These are phyloP conservation scores for Rhabdomys dilectus DNA, from an alignment of 2,113 vertebrate species.

Conservation along the genomic window DNA sequence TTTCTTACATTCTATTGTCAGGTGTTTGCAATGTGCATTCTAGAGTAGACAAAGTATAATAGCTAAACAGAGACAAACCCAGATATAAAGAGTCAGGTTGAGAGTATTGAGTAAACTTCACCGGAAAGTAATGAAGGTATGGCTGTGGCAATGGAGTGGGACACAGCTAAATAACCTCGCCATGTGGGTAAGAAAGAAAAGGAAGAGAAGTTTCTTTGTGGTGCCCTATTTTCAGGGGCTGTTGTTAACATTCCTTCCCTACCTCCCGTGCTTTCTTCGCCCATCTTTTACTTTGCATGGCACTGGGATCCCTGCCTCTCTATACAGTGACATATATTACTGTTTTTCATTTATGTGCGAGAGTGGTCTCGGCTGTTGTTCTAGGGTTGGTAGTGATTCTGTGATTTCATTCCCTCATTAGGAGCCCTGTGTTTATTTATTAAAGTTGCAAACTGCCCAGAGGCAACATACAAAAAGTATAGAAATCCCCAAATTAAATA, in stretches of 20 bases:
- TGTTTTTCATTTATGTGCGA: constrained; percentile 48
- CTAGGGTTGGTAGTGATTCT: constrained; percentile 62
- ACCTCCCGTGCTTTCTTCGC: background rate
- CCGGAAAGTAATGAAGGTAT: background rate
- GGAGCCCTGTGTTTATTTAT: constrained; percentile 79
- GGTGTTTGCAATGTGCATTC: background rate
- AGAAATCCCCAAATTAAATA: constrained; percentile 83
- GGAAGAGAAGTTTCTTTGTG: background rate
- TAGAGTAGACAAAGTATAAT: background rate
- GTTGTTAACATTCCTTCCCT: background rate
- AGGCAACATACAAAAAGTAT: constrained; percentile 77
- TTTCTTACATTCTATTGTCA: background rate
- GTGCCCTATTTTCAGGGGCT: background rate
- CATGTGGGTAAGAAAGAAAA: constrained; percentile 20
- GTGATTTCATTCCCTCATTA: constrained; percentile 81
- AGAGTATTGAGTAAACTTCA: background rate
- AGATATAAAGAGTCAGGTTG: background rate
- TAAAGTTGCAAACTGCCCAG: constrained; percentile 79
- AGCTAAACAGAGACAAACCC: background rate
- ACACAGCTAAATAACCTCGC: constrained; percentile 34
- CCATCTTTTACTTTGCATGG: background rate
- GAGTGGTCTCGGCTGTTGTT: constrained; percentile 33
- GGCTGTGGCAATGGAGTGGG: background rate
- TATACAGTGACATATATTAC: constrained; percentile 44
- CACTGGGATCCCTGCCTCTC: background rate